phyloP scores from a whole-genome alignment of 1,140 invertebrate species.

The Rhyacophila brunnea region DNA sequence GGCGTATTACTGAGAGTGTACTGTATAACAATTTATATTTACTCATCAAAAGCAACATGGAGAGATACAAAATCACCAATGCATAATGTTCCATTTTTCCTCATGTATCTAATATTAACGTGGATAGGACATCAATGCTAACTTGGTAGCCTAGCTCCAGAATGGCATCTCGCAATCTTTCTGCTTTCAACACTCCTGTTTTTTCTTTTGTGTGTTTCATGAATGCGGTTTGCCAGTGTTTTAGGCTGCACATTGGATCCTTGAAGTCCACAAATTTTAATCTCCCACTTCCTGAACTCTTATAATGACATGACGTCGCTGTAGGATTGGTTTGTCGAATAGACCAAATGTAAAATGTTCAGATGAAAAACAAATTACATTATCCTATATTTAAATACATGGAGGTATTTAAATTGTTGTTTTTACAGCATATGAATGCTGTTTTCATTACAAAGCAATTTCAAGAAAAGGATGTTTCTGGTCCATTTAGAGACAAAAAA shows the following conservation, averaged over 20 bases:
- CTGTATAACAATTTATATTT: background rate
- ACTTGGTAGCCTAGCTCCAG: slow-evolving; percentile 85
- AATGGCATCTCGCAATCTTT: slow-evolving; percentile 80
- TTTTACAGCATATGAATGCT: too few species aligned
- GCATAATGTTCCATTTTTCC: slow-evolving; percentile 88
- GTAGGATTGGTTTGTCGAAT: too few species aligned
- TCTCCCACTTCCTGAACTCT: slow-evolving; percentile 78
- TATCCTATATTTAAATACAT: too few species aligned
- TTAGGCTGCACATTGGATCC: slow-evolving; percentile 88
- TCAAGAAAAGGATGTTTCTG: too few species aligned
- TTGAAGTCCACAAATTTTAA: slow-evolving; percentile 86
- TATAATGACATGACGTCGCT: too few species aligned
- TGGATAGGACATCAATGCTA: slow-evolving; percentile 77
- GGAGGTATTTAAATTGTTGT: too few species aligned
- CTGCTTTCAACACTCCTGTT: slow-evolving; percentile 84
- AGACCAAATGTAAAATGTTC: too few species aligned
- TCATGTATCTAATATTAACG: slow-evolving; percentile 86
- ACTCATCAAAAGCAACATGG: slow-evolving; percentile 83
- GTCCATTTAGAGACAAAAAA: too few species aligned
- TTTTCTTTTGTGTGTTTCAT: slow-evolving; percentile 89
- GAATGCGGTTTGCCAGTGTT: slow-evolving; percentile 88
- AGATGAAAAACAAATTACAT: too few species aligned
- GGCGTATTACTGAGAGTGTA: too few species aligned
- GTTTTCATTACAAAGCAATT: too few species aligned
- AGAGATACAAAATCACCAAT: slow-evolving; percentile 91